Conservation (phyloP, 2,113 vertebrate genomes). For the Turnix velox region DNA sequence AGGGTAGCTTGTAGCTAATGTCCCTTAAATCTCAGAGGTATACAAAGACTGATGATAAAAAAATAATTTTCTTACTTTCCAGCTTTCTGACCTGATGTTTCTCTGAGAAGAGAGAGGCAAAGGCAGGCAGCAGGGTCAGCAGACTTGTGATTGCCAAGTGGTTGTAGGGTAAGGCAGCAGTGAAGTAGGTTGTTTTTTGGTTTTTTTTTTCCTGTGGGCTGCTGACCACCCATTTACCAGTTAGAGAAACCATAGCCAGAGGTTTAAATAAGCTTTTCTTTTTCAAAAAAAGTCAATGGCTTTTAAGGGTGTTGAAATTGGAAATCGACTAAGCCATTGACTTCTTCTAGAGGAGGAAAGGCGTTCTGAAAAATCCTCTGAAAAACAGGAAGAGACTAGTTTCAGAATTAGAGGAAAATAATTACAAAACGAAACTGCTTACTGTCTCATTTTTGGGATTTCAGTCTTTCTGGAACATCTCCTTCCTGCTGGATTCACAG, state of each 20-base stretch:
- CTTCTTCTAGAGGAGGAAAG: slow-evolving; percentile 2
- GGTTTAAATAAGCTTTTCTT: slow-evolving; percentile 49
- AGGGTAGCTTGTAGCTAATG: slow-evolving; percentile 43
- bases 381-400: background rate
- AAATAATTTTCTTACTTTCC: slow-evolving; percentile 42
- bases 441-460: background rate
- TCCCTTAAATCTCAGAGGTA: slow-evolving; percentile 57
- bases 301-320: slow-evolving; percentile 38
- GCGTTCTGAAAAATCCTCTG: background rate
- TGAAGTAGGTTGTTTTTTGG: no score
- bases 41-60: slow-evolving; percentile 17
- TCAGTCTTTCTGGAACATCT: background rate
- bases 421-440: background rate
- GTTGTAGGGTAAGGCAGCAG: slow-evolving; percentile 11
- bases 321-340: slow-evolving; percentile 45
- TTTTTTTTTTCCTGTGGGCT: background rate
- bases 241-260: slow-evolving; percentile 22
- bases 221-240: background rate
- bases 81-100: slow-evolving; percentile 22
- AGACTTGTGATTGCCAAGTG: background rate
- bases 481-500: slow-evolving; percentile 1
- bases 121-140: background rate
- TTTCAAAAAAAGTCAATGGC: slow-evolving; percentile 10
- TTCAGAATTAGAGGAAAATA: background rate
- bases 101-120: background rate